These are phyloP conservation scores for Hololepta plana DNA, from an alignment of 2,888 invertebrate species.

Conservation along the genomic window DNA sequence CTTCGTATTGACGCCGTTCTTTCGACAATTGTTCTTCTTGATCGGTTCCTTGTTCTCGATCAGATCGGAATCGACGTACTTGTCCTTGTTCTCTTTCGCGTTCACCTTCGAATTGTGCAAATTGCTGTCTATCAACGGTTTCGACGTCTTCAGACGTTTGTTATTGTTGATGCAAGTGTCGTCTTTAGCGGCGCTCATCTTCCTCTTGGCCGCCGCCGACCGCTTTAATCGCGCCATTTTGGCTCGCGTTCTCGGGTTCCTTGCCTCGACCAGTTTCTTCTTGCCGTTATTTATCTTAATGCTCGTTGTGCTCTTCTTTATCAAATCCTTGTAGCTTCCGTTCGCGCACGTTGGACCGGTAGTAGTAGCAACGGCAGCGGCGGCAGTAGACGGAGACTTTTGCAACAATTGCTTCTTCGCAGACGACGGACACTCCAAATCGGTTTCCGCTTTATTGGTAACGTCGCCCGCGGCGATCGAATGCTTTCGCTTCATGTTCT, in stretches of 20 bases:
- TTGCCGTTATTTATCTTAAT: slow-evolving; percentile 28
- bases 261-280: slow-evolving; percentile 22
- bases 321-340: slow-evolving; percentile 26
- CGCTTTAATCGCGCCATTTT: slow-evolving; percentile 6
- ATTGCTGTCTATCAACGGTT: slow-evolving; percentile 20
- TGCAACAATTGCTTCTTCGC: slow-evolving; percentile 16
- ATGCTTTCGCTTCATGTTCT: slow-evolving; percentile 31
- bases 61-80: slow-evolving; percentile 13
- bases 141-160: slow-evolving; percentile 17
- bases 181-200: slow-evolving; percentile 19
- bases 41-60: slow-evolving; percentile 16
- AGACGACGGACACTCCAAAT: slow-evolving; percentile 10
- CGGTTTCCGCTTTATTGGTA: slow-evolving; percentile 11
- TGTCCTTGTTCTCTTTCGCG: slow-evolving; percentile 18
- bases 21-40: too few species aligned
- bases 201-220: slow-evolving; percentile 26
- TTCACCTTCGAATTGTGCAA: slow-evolving; percentile 17
- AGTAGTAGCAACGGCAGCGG: too few species aligned
- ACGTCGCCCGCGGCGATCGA: slow-evolving; percentile 16
- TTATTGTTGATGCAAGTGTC: slow-evolving; percentile 8
- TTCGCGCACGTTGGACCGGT: too few species aligned
- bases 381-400: too few species aligned
- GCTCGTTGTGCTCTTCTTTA: slow-evolving; percentile 29
- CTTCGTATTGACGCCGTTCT: slow-evolving; percentile 2
- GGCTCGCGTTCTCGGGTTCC: slow-evolving; percentile 4